These are phyloP conservation scores for Panagrolaimus sp. DNA, from an alignment of 1,140 invertebrate genomes.

Conservation along the genomic window DNA sequence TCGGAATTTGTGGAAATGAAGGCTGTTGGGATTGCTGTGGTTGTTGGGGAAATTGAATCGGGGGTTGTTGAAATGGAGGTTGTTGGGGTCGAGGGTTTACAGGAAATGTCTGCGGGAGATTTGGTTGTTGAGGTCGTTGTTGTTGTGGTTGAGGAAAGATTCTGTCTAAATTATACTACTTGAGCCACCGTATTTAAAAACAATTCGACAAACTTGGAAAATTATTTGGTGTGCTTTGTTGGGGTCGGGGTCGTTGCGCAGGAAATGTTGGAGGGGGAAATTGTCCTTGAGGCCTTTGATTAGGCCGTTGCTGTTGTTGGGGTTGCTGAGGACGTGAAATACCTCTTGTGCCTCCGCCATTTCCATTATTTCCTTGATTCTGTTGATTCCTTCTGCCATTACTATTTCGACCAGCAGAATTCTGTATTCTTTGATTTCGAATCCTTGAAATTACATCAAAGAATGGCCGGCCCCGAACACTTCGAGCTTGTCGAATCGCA, in stretches of 20 bases:
- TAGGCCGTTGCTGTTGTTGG: too few species aligned
- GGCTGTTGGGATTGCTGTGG: slow-evolving; percentile 13
- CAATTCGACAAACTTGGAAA: neutral
- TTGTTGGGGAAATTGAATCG: neutral
- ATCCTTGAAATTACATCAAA: neutral
- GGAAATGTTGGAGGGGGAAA: too few species aligned
- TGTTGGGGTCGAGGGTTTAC: neutral
- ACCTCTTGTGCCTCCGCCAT: too few species aligned
- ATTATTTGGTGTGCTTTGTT: neutral
- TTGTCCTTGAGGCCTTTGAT: too few species aligned
- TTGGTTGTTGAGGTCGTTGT: slow-evolving; percentile 4
- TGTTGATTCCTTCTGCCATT: neutral
- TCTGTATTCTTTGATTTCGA: too few species aligned
- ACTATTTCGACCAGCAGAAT: neutral
- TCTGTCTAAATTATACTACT: neutral
- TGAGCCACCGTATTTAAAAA: neutral
- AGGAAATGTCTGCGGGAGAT: neutral
- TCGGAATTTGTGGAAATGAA: slow-evolving; percentile 14
- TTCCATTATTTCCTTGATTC: too few species aligned
- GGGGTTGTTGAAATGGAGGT: neutral
- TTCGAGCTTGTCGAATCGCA: neutral
- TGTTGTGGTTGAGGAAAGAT: neutral
- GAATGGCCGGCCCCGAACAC: neutral
- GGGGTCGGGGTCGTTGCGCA: neutral
- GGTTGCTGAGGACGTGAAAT: too few species aligned